Conservation (phyloP, 2,797 vertebrate genomes). For the Decapterus maruadsi region DNA sequence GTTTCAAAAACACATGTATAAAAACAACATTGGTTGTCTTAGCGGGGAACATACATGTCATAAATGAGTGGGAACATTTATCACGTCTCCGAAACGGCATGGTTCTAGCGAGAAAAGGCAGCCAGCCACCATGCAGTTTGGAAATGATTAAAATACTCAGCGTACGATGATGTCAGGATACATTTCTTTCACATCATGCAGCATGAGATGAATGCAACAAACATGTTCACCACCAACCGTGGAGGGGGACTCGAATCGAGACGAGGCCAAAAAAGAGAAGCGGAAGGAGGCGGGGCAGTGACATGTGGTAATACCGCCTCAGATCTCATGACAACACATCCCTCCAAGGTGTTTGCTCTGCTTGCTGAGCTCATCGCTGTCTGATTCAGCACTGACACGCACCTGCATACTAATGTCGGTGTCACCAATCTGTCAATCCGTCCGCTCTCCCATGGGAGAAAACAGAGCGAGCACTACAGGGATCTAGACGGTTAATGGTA, state of each 20-base stretch:
- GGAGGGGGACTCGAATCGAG: slow-evolving; percentile 42
- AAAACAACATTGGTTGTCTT: slow-evolving; percentile 37
- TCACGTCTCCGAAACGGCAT: slow-evolving; percentile 70
- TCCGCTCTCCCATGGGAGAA: slow-evolving; percentile 62
- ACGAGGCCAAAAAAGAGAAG: slow-evolving; percentile 48
- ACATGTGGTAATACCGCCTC: slow-evolving; percentile 59
- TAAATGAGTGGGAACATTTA: slow-evolving; percentile 58
- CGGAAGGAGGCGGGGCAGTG: slow-evolving; percentile 52
- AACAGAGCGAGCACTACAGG: slow-evolving; percentile 46
- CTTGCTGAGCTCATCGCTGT: slow-evolving; percentile 69
- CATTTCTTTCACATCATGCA: slow-evolving; percentile 74
- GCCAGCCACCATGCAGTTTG: slow-evolving; percentile 75
- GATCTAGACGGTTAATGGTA: slow-evolving; percentile 56
- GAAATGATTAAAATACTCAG: slow-evolving; percentile 71
- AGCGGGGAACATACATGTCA: slow-evolving; percentile 43
- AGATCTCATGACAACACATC: slow-evolving; percentile 75
- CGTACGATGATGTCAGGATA: slow-evolving; percentile 65
- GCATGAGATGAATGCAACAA: slow-evolving; percentile 83
- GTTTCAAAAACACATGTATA: slow-evolving; percentile 29
- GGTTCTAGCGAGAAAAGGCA: slow-evolving; percentile 58
- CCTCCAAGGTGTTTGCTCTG: slow-evolving; percentile 73
- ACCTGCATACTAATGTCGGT: slow-evolving; percentile 76
- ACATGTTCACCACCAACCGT: slow-evolving; percentile 79
- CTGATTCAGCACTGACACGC: slow-evolving; percentile 74
- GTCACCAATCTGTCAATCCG: slow-evolving; percentile 83